Evolutionary conservation across 2,888 invertebrate species (phyloP), one percentile per base, ranked within the genome.

Genomic region (Cordilura impudica): DNA sequence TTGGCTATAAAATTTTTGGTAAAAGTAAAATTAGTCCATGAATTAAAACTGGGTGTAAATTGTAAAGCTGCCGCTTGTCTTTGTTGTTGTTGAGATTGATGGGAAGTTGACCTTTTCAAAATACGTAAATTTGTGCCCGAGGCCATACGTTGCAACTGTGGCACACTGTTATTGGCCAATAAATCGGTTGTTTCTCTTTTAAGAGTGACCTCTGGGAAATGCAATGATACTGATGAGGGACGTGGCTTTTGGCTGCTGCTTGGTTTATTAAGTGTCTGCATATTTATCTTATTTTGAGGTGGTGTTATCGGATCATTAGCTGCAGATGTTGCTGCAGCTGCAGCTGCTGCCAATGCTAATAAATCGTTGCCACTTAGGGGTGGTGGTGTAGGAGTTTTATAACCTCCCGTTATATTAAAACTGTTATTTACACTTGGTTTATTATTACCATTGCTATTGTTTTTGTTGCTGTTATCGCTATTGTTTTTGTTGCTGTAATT

Each of bases 1-100:
- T 89, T 89, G 81, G 89, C 86, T 84, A 89, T 89, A 81, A 88
- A 87, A 84, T 89, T 89, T 84, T 89, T 89, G 76, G 89, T 88
- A 84, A 89, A 89, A 82, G 89, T 88, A 81, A 89, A 89, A 86
- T 89, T 89, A 80, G 86, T 88, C 89, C 89, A 89, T 82, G 89
- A 89, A 86, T 88, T 88, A 58, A 89, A 88, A 85, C 84, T 88
- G 83, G 89, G 89, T 83, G 87, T 88, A 74, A 88, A 89, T 76
- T 86, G 86, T 58, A 78, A 56, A 26, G 81, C 70, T 61, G 81
- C 43, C 47, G 79, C 67, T 31, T 82, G 81, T 47, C 67, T 74
- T 72, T 77, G 82, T 65, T 79, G 67, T 21, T 72, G 69, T 49
- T 65, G 77, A 21, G 84, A 82, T 69, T 87, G 86, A 60, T 85